A percentile compares a stretch with the other conserved stretches of the same genome.
These are phyloP conservation scores for Oscheius sp. DNA, from an alignment of 2,888 invertebrate species.

Conservation along the genomic window DNA sequence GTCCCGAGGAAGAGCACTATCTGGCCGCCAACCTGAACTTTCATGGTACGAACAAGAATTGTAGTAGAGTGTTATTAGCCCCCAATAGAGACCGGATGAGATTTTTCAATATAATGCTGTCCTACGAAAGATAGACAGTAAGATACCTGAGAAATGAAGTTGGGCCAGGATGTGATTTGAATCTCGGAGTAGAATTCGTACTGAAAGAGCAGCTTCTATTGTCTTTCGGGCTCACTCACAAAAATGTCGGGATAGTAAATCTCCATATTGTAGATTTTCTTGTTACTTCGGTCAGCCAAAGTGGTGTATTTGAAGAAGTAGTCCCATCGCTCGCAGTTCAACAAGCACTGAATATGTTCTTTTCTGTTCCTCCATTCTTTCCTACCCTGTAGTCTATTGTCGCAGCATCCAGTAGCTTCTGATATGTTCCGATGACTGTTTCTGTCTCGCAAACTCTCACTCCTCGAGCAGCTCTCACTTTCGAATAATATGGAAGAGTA, in stretches of 20 bases:
- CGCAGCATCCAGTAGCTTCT: constrained; percentile 11
- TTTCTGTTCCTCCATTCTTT: neutral
- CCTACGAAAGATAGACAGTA: neutral
- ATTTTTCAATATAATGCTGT: too few species aligned
- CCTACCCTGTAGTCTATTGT: constrained; percentile 4
- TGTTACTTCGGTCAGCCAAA: neutral
- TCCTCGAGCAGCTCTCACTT: constrained; percentile 13
- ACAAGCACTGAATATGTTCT: constrained; percentile 21
- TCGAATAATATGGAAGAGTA: constrained; percentile 22
- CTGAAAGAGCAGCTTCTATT: constrained; percentile 24
- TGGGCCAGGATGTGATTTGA: constrained; percentile 24
- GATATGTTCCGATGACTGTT: constrained; percentile 14
- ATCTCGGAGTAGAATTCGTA: constrained; percentile 35
- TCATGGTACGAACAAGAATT: too few species aligned
- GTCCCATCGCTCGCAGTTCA: constrained; percentile 36
- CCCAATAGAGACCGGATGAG: too few species aligned
- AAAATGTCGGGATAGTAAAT: constrained; percentile 32
- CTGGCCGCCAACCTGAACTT: constrained; percentile 33
- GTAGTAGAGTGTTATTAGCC: too few species aligned
- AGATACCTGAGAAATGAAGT: constrained; percentile 35
- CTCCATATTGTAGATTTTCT: constrained; percentile 12
- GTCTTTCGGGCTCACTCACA: neutral
- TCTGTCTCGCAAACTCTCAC: constrained; percentile 6
- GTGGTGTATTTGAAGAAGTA: constrained; percentile 31
- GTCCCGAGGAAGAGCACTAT: constrained; percentile 34